Conservation (phyloP, 2,888 invertebrate genomes). For the Proisotoma minuta region DNA sequence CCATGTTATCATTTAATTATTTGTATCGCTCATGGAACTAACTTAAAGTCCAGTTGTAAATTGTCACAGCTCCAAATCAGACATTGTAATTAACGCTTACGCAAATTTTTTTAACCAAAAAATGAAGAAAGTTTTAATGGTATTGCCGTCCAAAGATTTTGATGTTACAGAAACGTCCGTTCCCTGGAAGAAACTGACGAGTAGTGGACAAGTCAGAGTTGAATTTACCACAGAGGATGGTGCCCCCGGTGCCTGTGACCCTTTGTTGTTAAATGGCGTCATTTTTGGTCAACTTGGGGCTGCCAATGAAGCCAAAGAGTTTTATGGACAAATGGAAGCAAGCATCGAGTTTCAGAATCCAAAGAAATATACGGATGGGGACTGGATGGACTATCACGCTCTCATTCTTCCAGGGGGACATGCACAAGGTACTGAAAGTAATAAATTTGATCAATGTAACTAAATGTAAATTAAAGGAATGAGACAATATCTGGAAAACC, state of each 20-base stretch:
- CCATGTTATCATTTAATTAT: too few species aligned
- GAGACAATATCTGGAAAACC: slow-evolving; percentile 39
- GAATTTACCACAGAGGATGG: slow-evolving; percentile 38
- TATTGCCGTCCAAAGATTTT: slow-evolving; percentile 40
- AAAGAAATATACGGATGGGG: slow-evolving; percentile 22
- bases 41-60: too few species aligned
- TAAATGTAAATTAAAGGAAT: slow-evolving; percentile 27
- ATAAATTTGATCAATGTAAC: not conserved
- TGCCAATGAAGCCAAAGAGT: slow-evolving; percentile 35
- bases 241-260: slow-evolving; percentile 36
- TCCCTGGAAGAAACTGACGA: slow-evolving; percentile 35
- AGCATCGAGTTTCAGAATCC: slow-evolving; percentile 34
- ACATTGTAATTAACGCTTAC: too few species aligned
- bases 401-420: slow-evolving; percentile 44
- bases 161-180: slow-evolving; percentile 41
- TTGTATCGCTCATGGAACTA: too few species aligned
- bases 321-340: slow-evolving; percentile 36
- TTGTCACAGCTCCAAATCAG: too few species aligned
- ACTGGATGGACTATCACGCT: slow-evolving; percentile 38
- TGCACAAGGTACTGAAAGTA: slow-evolving; percentile 36
- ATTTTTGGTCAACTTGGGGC: slow-evolving; percentile 42
- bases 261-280: slow-evolving; percentile 35
- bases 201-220: slow-evolving; percentile 28
- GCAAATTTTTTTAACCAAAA: too few species aligned
- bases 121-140: slow-evolving; percentile 28